Evolutionary conservation across 2,888 invertebrate genomes (phyloP), one percentile per base, ranked within the genome.

Genomic region (Hetaerina titia): DNA sequence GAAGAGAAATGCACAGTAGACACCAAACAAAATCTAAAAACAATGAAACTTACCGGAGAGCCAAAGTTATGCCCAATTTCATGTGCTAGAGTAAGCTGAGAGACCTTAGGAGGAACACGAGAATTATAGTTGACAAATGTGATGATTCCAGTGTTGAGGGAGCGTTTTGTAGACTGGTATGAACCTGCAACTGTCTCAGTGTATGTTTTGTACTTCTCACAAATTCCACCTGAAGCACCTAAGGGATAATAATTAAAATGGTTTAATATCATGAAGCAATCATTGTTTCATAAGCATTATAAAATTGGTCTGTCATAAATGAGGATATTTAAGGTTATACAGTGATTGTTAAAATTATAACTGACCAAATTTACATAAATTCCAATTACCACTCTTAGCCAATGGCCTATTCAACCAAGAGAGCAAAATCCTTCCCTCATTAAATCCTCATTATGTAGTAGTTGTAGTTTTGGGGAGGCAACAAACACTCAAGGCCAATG

Each of bases 1-100:
- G 45, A 45, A 45, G 45, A 45, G 45, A 45, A 45, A 45, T 45
- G 45, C 4, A 45, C 45, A 45, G 45, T 45, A 4, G 4, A 45
- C 4, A 45, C 45, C 45, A 60, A 31, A 90, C n/a, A 89, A 22
- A n/a, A 56, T 19, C 45, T 19, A 45, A 57, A 63, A 89, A 81
- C 58, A 58, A 64, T 13, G 22, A 6, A 94, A 97, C 98, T 97
- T 97, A 99, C 99, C 96, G 99, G 99, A 95, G 99, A 99, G 95
- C 99, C 99, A 97, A 99, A 99, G 97, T 99, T 99, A 96, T 99
- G 99, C 6, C 99, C 99, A 96, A 99, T 99, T 97, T 99, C 99
- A 97, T 99, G 99, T 0, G 99, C 99, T 96, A 99, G 97, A 0
- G 99, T 99, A 95, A 99, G 97, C 96, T 99, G 99, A 69, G 99